phyloP scores from a whole-genome alignment of 2,797 vertebrate species.

The Sebastes matsubarae region DNA sequence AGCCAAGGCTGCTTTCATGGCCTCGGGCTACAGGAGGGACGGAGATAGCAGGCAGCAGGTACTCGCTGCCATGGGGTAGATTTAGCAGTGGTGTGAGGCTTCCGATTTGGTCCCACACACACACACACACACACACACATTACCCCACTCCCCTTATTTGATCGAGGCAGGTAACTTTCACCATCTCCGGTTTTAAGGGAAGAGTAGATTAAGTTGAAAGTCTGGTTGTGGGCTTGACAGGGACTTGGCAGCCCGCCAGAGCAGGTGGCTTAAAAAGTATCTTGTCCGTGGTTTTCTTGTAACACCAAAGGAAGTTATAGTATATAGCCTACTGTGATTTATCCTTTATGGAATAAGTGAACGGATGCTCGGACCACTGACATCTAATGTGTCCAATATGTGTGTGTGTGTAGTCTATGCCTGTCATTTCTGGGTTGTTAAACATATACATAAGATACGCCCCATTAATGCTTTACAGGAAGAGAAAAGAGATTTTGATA shows the following conservation, averaged over 20 bases:
- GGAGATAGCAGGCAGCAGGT: conserved; percentile 69
- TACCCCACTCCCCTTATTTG: conserved; percentile 36
- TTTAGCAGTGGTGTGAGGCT: conserved; percentile 65
- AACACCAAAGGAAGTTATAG: neutral
- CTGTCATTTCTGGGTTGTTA: neutral
- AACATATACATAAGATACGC: neutral
- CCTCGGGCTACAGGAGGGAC: conserved; percentile 73
- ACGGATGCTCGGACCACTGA: neutral
- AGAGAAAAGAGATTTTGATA: neutral
- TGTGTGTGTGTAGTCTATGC: neutral
- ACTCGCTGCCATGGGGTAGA: conserved; percentile 66
- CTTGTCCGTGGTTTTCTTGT: neutral
- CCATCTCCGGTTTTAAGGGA: conserved; percentile 33
- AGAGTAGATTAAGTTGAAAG: conserved; percentile 55
- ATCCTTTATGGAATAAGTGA: neutral
- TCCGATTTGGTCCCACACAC: conserved; percentile 45
- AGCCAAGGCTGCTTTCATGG: conserved; percentile 74
- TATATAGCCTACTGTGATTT: neutral
- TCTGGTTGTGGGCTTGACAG: conserved; percentile 51
- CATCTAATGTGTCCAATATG: neutral
- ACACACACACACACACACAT: neutral
- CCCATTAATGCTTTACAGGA: neutral
- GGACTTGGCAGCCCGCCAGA: conserved; percentile 43
- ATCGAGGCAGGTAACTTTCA: conserved; percentile 58
- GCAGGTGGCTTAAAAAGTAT: conserved; percentile 18